Percentiles rank a stretch among this genome's conserved stretches.
Conservation (phyloP, 2,797 vertebrate species). For the Etheostoma perlongum region DNA sequence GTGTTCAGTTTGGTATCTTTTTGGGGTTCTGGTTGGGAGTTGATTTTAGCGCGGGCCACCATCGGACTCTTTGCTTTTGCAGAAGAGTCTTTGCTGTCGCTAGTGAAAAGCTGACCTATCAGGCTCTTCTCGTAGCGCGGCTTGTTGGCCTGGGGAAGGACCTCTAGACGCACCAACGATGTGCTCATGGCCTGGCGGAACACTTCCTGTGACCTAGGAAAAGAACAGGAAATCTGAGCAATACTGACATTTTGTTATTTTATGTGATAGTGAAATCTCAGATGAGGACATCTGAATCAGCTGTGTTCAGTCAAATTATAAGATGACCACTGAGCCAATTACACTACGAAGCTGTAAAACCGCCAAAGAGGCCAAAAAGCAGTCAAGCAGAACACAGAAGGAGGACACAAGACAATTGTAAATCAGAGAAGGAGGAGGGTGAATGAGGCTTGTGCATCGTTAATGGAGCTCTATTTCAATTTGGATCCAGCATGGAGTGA, state of each 20-base stretch:
- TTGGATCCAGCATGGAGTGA: slow-evolving; percentile 45
- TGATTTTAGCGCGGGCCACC: slow-evolving; percentile 46
- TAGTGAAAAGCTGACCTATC: slow-evolving; percentile 87
- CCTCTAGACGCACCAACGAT: slow-evolving; percentile 81
- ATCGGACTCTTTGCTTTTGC: slow-evolving; percentile 80
- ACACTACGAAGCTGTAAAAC: too few relatives aligned
- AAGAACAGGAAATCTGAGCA: not conserved
- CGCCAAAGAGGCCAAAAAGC: not conserved
- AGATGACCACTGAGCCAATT: too few relatives aligned
- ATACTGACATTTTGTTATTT: not conserved
- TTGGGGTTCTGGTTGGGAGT: slow-evolving; percentile 29
- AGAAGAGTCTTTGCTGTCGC: slow-evolving; percentile 58
- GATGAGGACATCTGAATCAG: too few relatives aligned
- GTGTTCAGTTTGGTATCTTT: slow-evolving; percentile 12
- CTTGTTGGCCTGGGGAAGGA: slow-evolving; percentile 86
- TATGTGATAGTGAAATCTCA: too few relatives aligned
- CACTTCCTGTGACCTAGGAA: slow-evolving; percentile 87
- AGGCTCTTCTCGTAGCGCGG: slow-evolving; percentile 91
- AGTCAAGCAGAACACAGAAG: slow-evolving; percentile 20
- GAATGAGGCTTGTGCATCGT: slow-evolving; percentile 22
- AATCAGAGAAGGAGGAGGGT: slow-evolving; percentile 15
- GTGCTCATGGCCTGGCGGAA: slow-evolving; percentile 92
- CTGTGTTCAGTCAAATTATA: too few relatives aligned
- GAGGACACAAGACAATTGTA: slow-evolving; percentile 12
- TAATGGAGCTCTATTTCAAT: slow-evolving; percentile 53